A percentile compares a stretch with the other conserved stretches of the same genome.
Conservation (phyloP, 1,140 invertebrate genomes). For the Nymphalis io region DNA sequence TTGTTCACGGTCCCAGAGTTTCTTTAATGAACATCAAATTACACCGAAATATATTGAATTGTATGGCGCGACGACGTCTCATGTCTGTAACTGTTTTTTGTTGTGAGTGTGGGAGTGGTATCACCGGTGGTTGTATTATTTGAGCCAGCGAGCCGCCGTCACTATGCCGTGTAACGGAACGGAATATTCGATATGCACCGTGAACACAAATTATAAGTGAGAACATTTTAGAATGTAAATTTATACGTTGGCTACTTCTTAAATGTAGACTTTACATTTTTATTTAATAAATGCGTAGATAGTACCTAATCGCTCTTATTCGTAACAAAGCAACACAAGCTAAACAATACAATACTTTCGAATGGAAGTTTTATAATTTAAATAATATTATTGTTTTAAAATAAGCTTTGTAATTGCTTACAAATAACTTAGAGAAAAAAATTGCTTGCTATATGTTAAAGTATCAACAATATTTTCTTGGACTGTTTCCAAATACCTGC, state of each 20-base stretch:
- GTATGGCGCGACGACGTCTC: slow-evolving; percentile 72
- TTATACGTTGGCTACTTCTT: slow-evolving; percentile 58
- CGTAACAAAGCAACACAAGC: too few relatives aligned
- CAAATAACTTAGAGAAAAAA: not conserved
- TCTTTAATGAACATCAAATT: slow-evolving; percentile 80
- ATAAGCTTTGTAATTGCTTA: not conserved
- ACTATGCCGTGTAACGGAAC: slow-evolving; percentile 71
- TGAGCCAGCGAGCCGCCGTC: slow-evolving; percentile 61
- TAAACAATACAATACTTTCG: too few relatives aligned
- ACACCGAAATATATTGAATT: slow-evolving; percentile 80
- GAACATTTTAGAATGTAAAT: slow-evolving; percentile 75
- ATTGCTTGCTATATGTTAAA: not conserved
- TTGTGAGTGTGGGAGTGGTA: slow-evolving; percentile 60
- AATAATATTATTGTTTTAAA: too few relatives aligned
- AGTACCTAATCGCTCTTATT: too few relatives aligned
- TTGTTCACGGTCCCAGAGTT: slow-evolving; percentile 78
- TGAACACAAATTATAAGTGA: slow-evolving; percentile 80
- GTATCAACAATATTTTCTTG: slow-evolving; percentile 10
- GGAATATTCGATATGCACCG: slow-evolving; percentile 75
- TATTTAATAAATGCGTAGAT: not conserved
- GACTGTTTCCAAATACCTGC: slow-evolving; percentile 1
- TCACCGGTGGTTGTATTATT: slow-evolving; percentile 55
- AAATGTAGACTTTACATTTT: slow-evolving; percentile 5
- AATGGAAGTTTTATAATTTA: too few relatives aligned
- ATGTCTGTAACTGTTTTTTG: slow-evolving; percentile 65